A percentile compares a stretch with the other conserved stretches of the same genome.
phyloP scores from a whole-genome alignment of 2,888 invertebrate genomes.

The Chydorus sphaericus region DNA sequence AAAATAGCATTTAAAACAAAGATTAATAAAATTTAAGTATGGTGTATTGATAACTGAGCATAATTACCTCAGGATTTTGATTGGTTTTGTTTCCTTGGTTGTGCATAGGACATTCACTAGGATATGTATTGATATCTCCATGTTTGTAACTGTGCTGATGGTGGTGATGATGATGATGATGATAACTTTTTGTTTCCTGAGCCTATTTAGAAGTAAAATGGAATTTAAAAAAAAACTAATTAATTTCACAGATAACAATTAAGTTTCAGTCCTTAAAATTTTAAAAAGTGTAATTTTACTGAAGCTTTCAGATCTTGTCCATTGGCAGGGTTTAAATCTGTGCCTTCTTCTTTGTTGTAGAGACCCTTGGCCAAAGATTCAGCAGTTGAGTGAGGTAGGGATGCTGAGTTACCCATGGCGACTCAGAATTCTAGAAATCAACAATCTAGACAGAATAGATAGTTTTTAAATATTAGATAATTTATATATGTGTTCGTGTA shows the following conservation, averaged over 20 bases:
- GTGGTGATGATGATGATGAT: background rate
- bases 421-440: no score
- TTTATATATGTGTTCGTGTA: no score
- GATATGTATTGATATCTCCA: conserved; percentile 31
- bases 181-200: background rate
- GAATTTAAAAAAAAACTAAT: no score
- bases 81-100: conserved; percentile 34
- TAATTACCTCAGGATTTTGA: conserved; percentile 16
- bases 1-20: background rate
- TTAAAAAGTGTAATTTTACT: background rate
- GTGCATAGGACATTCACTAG: conserved; percentile 79
- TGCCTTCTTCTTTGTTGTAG: no score
- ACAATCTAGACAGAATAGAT: no score
- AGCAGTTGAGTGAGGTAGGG: background rate
- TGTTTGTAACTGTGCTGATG: background rate
- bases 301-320: no score
- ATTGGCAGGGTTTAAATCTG: background rate
- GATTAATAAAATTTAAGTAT: background rate
- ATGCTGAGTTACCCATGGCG: background rate
- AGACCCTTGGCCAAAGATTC: background rate
- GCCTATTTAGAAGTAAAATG: no score
- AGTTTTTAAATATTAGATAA: no score
- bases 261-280: no score
- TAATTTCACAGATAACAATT: no score
- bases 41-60: background rate